Evolutionary conservation across 2,113 vertebrate genomes (phyloP).

Genomic region (Oncorhynchus tshawytscha): DNA sequence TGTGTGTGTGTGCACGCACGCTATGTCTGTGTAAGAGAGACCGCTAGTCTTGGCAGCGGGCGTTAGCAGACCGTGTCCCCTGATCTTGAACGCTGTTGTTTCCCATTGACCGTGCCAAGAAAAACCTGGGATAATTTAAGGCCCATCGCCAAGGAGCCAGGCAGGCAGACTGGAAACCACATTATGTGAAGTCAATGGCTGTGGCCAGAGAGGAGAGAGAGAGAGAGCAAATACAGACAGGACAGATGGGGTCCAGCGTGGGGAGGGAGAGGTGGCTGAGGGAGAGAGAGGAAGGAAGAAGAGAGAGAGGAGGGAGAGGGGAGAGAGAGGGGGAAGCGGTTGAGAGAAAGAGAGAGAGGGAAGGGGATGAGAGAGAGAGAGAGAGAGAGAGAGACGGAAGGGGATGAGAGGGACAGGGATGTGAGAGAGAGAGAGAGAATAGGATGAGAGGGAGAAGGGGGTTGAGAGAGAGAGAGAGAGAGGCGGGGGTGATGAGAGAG

Average conservation of each 20-base stretch:
- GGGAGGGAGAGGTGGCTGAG: slow-evolving; percentile 5
- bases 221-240: slow-evolving; percentile 24
- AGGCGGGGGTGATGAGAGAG: no score
- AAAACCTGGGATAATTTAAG: slow-evolving; percentile 39
- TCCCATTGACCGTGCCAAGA: slow-evolving; percentile 44
- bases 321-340: neutral
- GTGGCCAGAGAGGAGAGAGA: slow-evolving; percentile 25
- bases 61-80: neutral
- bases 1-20: neutral
- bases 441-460: neutral
- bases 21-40: neutral
- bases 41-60: neutral
- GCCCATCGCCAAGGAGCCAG: slow-evolving; percentile 5
- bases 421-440: neutral
- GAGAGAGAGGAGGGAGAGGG: neutral
- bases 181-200: slow-evolving; percentile 20
- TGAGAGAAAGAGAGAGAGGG: neutral
- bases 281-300: slow-evolving; percentile 14
- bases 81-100: slow-evolving; percentile 23
- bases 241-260: slow-evolving; percentile 31
- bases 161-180: neutral
- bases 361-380: neutral
- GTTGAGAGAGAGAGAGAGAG: no score
- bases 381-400: neutral
- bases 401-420: neutral